Conservation (phyloP, 2,113 vertebrate genomes). For the Pygoscelis adeliae region DNA sequence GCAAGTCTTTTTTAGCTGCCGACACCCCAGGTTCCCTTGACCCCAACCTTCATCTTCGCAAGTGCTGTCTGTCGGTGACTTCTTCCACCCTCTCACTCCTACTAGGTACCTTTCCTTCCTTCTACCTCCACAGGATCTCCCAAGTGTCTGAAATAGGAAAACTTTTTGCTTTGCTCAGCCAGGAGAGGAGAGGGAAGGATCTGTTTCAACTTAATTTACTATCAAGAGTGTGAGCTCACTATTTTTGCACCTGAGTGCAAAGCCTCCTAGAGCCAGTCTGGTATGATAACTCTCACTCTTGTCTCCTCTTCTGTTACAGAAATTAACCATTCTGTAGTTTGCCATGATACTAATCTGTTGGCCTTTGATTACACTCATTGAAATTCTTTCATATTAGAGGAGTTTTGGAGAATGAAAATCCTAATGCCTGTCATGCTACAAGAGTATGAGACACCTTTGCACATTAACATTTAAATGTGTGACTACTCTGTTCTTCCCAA, state of each 20-base stretch:
- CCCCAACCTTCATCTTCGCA: neutral
- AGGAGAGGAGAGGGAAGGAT: neutral
- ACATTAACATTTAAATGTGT: neutral
- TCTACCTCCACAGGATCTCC: neutral
- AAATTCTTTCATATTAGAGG: neutral
- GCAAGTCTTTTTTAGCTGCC: neutral
- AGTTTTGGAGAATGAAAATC: neutral
- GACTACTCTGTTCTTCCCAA: neutral
- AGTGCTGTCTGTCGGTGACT: rapidly evolving
- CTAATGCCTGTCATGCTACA: neutral
- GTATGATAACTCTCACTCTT: neutral
- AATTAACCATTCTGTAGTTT: neutral
- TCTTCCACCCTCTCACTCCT: neutral
- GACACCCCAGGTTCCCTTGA: neutral
- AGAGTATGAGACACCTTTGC: neutral
- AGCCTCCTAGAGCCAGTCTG: neutral
- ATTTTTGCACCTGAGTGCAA: neutral
- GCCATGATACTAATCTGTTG: neutral
- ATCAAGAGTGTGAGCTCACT: neutral
- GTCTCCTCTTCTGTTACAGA: neutral
- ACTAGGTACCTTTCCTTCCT: neutral
- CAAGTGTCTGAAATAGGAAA: neutral
- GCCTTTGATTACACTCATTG: neutral
- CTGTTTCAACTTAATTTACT: neutral
- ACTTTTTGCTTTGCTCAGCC: neutral